Conservation (phyloP, 2,113 vertebrate genomes). For the Galeopterus variegatus region DNA sequence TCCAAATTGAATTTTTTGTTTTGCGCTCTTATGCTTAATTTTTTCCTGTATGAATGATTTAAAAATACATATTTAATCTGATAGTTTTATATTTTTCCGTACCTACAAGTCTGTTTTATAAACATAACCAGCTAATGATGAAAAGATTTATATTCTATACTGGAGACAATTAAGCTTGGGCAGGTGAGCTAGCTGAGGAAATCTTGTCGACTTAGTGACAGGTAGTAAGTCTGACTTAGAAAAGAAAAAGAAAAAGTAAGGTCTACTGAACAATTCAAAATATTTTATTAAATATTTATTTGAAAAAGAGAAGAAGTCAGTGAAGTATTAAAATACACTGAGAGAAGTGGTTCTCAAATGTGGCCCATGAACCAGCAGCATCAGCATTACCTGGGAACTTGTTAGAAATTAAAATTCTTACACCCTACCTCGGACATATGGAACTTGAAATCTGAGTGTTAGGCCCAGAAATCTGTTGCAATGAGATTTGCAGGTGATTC, state of each 20-base stretch:
- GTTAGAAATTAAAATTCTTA: not conserved
- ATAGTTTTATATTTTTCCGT: not conserved
- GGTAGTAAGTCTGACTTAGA: not conserved
- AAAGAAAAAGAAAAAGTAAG: not conserved
- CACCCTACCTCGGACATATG: accelerated
- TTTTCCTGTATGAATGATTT: not conserved
- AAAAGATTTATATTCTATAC: not conserved
- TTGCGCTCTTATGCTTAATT: not conserved
- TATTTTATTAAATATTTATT: not conserved
- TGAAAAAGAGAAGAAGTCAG: not conserved
- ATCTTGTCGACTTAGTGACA: not conserved
- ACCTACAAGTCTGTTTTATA: not conserved
- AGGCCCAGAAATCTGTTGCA: not conserved
- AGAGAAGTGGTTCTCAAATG: not conserved
- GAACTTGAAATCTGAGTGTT: not conserved
- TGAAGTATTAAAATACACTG: not conserved
- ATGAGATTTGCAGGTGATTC: not conserved
- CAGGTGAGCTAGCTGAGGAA: not conserved
- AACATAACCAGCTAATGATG: not conserved
- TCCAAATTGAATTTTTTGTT: not conserved
- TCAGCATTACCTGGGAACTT: not conserved
- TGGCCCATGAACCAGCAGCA: not conserved
- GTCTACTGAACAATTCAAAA: not conserved
- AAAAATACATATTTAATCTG: not conserved
- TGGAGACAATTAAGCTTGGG: not conserved